A percentile compares a stretch with the other conserved stretches of the same genome.
These are phyloP conservation scores for Oncopeltus fasciatus DNA, from an alignment of 1,140 invertebrate species.

Conservation along the genomic window DNA sequence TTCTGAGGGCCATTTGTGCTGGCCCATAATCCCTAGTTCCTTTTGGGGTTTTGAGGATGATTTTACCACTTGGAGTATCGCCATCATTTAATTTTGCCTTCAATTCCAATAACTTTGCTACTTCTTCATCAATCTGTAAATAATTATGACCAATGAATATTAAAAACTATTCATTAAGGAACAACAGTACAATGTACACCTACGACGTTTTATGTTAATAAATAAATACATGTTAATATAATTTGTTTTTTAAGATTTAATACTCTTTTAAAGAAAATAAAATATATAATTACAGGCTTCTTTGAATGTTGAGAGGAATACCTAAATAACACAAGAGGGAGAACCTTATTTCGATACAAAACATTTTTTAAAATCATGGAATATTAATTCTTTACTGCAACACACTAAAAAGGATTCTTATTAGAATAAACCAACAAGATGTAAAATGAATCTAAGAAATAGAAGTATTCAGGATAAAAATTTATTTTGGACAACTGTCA, in stretches of 20 bases:
- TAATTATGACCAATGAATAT: neutral
- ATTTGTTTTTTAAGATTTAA: neutral
- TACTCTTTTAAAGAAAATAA: neutral
- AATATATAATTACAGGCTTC: too few relatives aligned
- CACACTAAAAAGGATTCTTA: neutral
- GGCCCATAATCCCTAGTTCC: conserved; percentile 93
- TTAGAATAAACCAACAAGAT: neutral
- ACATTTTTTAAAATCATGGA: neutral
- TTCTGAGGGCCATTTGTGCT: conserved; percentile 82
- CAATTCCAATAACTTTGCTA: conserved; percentile 60
- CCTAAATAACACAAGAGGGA: too few relatives aligned
- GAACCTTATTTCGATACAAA: too few relatives aligned
- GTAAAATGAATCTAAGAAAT: neutral
- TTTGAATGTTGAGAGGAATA: too few relatives aligned
- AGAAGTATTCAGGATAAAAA: neutral
- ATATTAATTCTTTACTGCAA: neutral
- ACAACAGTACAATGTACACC: neutral
- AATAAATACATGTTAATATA: neutral
- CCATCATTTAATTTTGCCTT: conserved; percentile 53
- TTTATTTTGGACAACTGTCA: neutral
- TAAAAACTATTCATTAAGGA: neutral
- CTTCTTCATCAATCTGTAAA: conserved; percentile 59
- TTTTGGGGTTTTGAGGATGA: conserved; percentile 81
- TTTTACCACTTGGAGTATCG: conserved; percentile 48
- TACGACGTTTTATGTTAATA: neutral